These are phyloP conservation scores for Aradophagus sp. DNA, from an alignment of 1,140 invertebrate species.

Conservation along the genomic window DNA sequence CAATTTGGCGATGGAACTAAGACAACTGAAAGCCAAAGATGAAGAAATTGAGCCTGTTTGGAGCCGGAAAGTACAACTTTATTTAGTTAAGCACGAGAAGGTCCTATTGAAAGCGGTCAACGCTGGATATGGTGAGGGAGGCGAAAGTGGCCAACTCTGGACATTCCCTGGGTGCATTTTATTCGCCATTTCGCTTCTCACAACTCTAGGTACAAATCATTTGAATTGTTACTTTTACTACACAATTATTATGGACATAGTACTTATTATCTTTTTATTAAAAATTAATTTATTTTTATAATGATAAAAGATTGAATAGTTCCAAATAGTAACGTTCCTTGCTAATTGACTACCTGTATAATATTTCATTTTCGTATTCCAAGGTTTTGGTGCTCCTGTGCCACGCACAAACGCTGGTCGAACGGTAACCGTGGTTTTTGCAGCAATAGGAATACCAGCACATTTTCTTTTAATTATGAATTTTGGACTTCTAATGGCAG, in stretches of 20 bases:
- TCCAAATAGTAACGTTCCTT: background rate
- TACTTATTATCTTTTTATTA: too few species aligned
- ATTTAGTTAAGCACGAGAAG: slow-evolving; percentile 75
- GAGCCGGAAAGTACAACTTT: slow-evolving; percentile 75
- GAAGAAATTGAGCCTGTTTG: slow-evolving; percentile 72
- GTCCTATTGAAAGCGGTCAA: slow-evolving; percentile 75
- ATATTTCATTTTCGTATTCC: background rate
- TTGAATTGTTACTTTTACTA: too few species aligned
- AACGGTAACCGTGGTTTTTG: slow-evolving; percentile 77
- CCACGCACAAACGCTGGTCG: slow-evolving; percentile 77
- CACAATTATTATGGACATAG: too few species aligned
- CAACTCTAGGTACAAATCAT: slow-evolving; percentile 75
- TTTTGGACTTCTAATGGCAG: slow-evolving; percentile 76
- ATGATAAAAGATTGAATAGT: background rate
- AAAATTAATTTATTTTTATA: slow-evolving; percentile 2
- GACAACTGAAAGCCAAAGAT: slow-evolving; percentile 70
- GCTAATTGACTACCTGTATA: too few species aligned
- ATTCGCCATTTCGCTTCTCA: slow-evolving; percentile 78
- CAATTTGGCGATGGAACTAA: slow-evolving; percentile 74
- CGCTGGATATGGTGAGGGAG: slow-evolving; percentile 76
- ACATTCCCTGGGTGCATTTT: slow-evolving; percentile 79
- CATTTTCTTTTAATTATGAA: slow-evolving; percentile 80
- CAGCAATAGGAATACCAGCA: slow-evolving; percentile 77
- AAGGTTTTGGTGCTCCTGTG: slow-evolving; percentile 79
- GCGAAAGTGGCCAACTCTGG: slow-evolving; percentile 76